Evolutionary conservation across 2,113 vertebrate species (phyloP).

Genomic region (Sinocyclocheilus rhinocerous): DNA sequence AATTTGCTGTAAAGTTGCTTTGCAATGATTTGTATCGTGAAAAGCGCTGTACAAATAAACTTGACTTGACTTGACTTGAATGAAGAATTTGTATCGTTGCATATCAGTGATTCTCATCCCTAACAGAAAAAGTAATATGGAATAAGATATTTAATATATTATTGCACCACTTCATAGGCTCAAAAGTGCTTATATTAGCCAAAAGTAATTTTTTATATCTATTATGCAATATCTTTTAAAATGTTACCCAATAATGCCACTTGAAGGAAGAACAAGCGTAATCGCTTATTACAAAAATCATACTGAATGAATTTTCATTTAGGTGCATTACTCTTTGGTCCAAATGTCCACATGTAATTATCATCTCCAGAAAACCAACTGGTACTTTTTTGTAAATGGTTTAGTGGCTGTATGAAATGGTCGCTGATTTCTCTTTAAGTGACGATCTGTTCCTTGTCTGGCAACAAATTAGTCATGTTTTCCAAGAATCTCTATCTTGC

Average conservation of each 20-base stretch:
- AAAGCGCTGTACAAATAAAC: no score
- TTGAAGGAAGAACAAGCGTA: neutral
- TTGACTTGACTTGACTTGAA: no score
- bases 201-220: neutral
- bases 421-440: neutral
- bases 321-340: neutral
- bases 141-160: neutral
- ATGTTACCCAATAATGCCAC: neutral
- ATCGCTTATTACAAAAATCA: neutral
- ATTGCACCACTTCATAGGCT: neutral
- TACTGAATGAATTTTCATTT: neutral
- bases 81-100: neutral
- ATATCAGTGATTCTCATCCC: neutral
- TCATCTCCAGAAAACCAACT: neutral
- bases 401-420: neutral
- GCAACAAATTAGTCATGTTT: slow-evolving; percentile 18
- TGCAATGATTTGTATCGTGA: no score
- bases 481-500: neutral
- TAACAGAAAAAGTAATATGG: neutral
- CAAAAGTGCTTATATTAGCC: neutral
- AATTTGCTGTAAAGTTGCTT: no score
- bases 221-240: neutral
- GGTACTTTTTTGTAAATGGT: neutral
- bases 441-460: neutral
- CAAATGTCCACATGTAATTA: neutral